These are phyloP conservation scores for Saxidomus purpurata DNA, from an alignment of 1,140 invertebrate species.

Conservation along the genomic window DNA sequence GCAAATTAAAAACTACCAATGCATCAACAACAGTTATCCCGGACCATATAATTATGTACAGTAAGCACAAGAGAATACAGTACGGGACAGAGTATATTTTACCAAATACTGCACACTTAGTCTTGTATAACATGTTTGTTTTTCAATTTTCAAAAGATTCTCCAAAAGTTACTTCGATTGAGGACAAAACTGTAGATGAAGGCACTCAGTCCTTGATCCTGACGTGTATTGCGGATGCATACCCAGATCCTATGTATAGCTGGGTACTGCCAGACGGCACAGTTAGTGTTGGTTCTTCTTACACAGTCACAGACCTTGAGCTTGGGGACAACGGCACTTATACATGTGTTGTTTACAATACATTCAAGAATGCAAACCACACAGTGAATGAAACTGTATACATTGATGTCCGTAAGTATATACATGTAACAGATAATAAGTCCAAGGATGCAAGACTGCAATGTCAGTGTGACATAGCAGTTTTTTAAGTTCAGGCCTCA, in stretches of 20 bases:
- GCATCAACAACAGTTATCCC: too few species aligned
- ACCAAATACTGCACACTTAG: too few species aligned
- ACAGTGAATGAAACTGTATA: background rate
- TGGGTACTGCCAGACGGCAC: constrained; percentile 14
- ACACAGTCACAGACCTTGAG: background rate
- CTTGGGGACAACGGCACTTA: constrained; percentile 14
- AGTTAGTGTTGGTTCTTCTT: background rate
- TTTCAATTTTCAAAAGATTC: background rate
- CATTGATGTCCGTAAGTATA: constrained; percentile 43
- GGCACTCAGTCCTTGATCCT: background rate
- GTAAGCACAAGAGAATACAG: too few species aligned
- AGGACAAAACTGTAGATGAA: background rate
- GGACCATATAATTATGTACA: too few species aligned
- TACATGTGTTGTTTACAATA: constrained; percentile 38
- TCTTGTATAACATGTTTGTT: too few species aligned
- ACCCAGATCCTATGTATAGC: constrained; percentile 1
- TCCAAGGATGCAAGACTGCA: too few species aligned
- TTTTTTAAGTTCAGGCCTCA: too few species aligned
- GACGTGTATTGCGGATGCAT: constrained; percentile 10
- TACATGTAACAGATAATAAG: too few species aligned
- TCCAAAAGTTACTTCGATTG: background rate
- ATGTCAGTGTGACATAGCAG: too few species aligned
- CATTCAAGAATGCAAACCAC: background rate
- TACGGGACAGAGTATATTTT: too few species aligned
- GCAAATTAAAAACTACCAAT: too few species aligned